Evolutionary conservation across 37 sponge, comb jelly and placozoan species (phyloP).

Genomic region (Aplysina aerophoba): DNA sequence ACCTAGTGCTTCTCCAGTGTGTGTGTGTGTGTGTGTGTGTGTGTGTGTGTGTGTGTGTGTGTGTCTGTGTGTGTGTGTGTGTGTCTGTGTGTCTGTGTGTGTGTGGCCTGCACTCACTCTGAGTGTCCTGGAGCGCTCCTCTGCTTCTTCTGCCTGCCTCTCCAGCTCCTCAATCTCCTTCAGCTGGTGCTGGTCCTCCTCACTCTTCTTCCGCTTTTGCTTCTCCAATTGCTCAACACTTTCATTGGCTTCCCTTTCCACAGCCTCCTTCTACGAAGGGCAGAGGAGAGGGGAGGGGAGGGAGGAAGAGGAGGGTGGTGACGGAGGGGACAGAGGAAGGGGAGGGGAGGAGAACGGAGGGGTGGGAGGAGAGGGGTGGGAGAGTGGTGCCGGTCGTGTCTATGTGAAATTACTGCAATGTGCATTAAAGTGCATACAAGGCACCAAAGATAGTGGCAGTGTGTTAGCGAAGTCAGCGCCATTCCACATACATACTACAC

Average conservation of each 20-base stretch:
- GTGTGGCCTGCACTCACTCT: background rate
- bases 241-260: background rate
- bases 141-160: constrained; percentile 23
- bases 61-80: constrained; percentile 20
- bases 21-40: constrained; percentile 5
- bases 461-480: too few relatives aligned
- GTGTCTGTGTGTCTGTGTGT: constrained; percentile 19
- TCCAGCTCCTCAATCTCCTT: constrained; percentile 28
- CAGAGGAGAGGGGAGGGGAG: too few relatives aligned
- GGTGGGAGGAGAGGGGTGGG: too few relatives aligned
- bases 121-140: constrained; percentile 9
- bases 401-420: too few relatives aligned
- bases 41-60: constrained; percentile 18
- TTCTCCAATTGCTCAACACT: background rate
- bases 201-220: background rate
- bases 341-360: too few relatives aligned
- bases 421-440: too few relatives aligned
- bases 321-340: too few relatives aligned
- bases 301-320: too few relatives aligned
- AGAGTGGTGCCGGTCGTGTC: too few relatives aligned
- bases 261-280: background rate
- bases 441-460: too few relatives aligned
- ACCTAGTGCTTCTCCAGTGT: too few relatives aligned
- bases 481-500: background rate
- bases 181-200: background rate